These are phyloP conservation scores for Anarhynchus alexandrinus DNA, from an alignment of 2,113 vertebrate genomes.

Conservation along the genomic window DNA sequence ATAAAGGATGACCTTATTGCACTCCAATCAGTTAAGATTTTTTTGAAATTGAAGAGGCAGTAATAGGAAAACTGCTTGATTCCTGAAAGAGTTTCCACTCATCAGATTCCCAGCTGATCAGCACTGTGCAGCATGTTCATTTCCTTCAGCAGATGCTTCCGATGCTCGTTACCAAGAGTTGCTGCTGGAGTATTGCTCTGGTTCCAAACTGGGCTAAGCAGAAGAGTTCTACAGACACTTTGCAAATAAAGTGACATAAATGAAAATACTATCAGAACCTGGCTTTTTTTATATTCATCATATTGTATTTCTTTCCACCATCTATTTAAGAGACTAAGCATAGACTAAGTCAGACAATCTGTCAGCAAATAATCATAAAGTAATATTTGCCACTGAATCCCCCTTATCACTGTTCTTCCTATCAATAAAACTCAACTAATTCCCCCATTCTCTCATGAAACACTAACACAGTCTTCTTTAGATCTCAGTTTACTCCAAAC, in stretches of 20 bases:
- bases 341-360: not conserved
- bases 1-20: not conserved
- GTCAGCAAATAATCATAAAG: not conserved
- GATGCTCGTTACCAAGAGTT: not conserved
- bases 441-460: not conserved
- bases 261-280: not conserved
- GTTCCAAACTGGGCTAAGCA: not conserved
- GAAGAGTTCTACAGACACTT: not conserved
- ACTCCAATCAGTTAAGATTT: not conserved
- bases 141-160: constrained; percentile 40
- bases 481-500: not conserved
- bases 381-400: not conserved
- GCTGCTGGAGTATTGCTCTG: not conserved
- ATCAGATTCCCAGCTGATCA: constrained; percentile 25
- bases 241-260: not conserved
- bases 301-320: not conserved
- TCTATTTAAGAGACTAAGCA: not conserved
- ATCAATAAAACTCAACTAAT: not conserved
- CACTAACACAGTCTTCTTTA: not conserved
- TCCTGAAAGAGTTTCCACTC: not conserved
- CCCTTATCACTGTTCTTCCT: not conserved
- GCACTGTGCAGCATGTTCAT: not conserved
- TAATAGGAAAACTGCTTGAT: not conserved
- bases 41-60: not conserved
- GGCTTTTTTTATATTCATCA: not conserved